Base-by-base conservation (phyloP, 2,888 invertebrate genomes). In the Campoplex capitator region DNA sequence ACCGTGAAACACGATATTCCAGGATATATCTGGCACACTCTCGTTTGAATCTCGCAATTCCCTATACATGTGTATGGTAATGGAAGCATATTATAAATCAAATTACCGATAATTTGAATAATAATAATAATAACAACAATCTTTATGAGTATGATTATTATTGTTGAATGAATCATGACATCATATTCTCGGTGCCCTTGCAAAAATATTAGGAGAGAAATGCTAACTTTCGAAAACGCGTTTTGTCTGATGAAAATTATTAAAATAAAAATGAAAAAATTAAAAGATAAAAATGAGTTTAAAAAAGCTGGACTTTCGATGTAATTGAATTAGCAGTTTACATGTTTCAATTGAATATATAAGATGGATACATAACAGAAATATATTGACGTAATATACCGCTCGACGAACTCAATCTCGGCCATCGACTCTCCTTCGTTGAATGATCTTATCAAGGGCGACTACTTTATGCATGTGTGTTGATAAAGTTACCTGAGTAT, bases 1-100 rank as follows among this genome's bases (percentile, higher is more conserved):
- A 84, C 89, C 77, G 80, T 84, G 88, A 89, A 89, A 89, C 84
- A 65, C 83, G 88, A 88, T 88, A 87, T 88, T 56, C 62, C 58
- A 84, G 58, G 70, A 68, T 74, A 68, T 74, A 78, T 51, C 4
- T 67, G 62, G 58, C 68, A 38, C 54, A 65, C 68, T 84, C 51
- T 84, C 84, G 81, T 80, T 88, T 62, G 42, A 75, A 81, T 76
- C 62, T 79, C 83, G 79, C 79, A 83, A 83, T 38, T 67, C 54
- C 32, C 4, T n/a, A n/a, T 51, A 51, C 3, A 18, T 51, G n/a
- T 51, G 6, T 23, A 48, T 16, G 9, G 16, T 9, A 51, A 51
- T 51, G 51, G 18, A 51, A 51, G 18, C 51, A 51, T 51, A 4
- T 18, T 51, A 4, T 18, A 51, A 51, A 51, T 51, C 51, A n/a